phyloP scores from a whole-genome alignment of 2,797 vertebrate genomes.

The Discoglossus pictus region DNA sequence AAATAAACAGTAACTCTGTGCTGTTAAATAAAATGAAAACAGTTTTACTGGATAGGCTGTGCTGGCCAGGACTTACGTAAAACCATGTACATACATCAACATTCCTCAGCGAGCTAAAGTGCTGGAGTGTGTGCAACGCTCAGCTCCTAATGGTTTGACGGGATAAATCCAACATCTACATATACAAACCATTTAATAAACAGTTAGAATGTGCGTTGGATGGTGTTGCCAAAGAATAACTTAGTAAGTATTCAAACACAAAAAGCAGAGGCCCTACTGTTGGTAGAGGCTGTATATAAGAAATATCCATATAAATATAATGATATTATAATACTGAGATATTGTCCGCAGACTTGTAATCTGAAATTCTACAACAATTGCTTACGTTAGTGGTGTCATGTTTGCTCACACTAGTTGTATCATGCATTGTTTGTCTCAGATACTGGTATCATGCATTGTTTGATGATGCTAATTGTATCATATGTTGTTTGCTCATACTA shows the following conservation, averaged over 20 bases:
- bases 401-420: no score
- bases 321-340: no score
- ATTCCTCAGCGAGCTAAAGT: conserved; percentile 43
- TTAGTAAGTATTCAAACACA: conserved; percentile 39
- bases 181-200: conserved; percentile 59
- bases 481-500: no score
- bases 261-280: no score
- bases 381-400: no score
- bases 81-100: conserved; percentile 51
- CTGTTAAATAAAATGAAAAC: conserved; percentile 27
- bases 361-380: no score
- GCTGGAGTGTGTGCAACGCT: conserved; percentile 47
- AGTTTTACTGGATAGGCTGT: conserved; percentile 2
- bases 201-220: conserved; percentile 56
- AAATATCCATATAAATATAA: no score
- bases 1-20: conserved; percentile 7
- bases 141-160: conserved; percentile 46
- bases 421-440: no score
- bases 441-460: no score
- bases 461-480: no score
- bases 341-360: no score
- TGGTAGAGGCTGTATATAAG: no score
- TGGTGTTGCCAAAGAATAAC: conserved; percentile 52
- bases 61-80: conserved; percentile 42
- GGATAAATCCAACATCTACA: conserved; percentile 55